Base-by-base conservation (phyloP, 1,140 invertebrate species). In the Pomacea maculata region DNA sequence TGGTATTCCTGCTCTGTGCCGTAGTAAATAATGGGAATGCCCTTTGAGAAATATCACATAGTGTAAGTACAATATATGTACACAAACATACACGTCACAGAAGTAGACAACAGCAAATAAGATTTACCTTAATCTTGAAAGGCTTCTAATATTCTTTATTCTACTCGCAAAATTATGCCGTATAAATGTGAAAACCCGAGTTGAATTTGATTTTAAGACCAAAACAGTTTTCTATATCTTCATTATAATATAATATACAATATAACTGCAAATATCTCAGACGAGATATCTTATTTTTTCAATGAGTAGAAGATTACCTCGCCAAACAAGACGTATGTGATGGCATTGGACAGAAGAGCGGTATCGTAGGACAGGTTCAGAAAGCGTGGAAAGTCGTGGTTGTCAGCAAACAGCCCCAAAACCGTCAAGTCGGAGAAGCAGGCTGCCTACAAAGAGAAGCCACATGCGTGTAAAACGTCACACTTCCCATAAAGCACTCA, bases 351-450 rank as follows among this genome's bases (percentile, higher is more conserved):
- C 19, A 85, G 52, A 1, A 81, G 17, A 14, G 83, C 75, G 9
- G 21, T 64, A 77, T 84, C 79, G 12, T 71, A n/a, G 15, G 67
- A 71, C 17, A 82, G 25, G 57, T 75, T 71, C 0, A 85, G 76
- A 68, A 85, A 85, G 63, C 85, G 73, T 25, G 80, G 83, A 63
- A 84, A 83, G 75, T 85, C 85, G 29, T 85, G 85, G 80, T 85
- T 85, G 76, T 85, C 85, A 19, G 82, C 61, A 72, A 85, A 85
- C 68, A 71, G 65, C 9, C 85, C 85, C 5, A 85, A 57, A 21
- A 84, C 81, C 15, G 76, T 80, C 17, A 75, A 29, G 74, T 85
- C 85, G 45, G 55, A 54, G 61, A 84, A 85, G 14, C 73, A n/a
- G 15, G 17, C 29, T 19, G 45, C 21, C 83, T 85, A 67, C 72